Evolutionary conservation across 2,888 invertebrate genomes (phyloP).

Genomic region (Ormia ochracea): DNA sequence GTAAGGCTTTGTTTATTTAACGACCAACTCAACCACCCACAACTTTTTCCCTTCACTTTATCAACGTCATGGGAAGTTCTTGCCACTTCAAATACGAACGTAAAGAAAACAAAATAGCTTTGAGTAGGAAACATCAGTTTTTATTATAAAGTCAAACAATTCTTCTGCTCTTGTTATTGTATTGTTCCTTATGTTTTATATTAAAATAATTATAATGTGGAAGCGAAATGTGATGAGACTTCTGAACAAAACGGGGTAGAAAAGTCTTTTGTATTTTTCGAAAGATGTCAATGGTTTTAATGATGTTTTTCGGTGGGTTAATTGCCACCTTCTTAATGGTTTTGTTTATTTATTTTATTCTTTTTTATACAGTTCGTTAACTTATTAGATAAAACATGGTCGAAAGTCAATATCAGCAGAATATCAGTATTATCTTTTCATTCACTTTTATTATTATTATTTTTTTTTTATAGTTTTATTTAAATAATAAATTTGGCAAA

Average conservation of each 20-base stretch:
- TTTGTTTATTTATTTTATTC: neutral
- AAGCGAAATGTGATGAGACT: slow-evolving; percentile 49
- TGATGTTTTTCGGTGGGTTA: slow-evolving; percentile 41
- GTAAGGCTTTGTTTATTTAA: slow-evolving; percentile 28
- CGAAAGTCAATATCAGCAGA: neutral
- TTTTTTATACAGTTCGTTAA: neutral
- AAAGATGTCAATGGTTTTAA: slow-evolving; percentile 54
- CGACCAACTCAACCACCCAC: slow-evolving; percentile 44
- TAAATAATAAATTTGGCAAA: too few relatives aligned
- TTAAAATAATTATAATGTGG: slow-evolving; percentile 57
- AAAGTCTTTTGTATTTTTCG: slow-evolving; percentile 31
- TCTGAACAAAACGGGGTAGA: slow-evolving; percentile 33
- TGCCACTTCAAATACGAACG: slow-evolving; percentile 42
- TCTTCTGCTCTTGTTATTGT: slow-evolving; percentile 7
- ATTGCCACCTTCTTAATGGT: slow-evolving; percentile 49
- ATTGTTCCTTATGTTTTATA: slow-evolving; percentile 41
- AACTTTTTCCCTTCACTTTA: slow-evolving; percentile 31
- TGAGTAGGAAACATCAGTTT: slow-evolving; percentile 59
- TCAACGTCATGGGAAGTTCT: slow-evolving; percentile 50
- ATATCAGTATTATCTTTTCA: too few relatives aligned
- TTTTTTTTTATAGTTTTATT: too few relatives aligned
- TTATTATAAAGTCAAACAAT: slow-evolving; percentile 59
- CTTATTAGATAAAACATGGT: neutral
- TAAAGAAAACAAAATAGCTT: slow-evolving; percentile 9
- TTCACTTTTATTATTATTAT: too few relatives aligned